phyloP scores from a whole-genome alignment of 2,797 vertebrate species.

The Steatocranus sp. region DNA sequence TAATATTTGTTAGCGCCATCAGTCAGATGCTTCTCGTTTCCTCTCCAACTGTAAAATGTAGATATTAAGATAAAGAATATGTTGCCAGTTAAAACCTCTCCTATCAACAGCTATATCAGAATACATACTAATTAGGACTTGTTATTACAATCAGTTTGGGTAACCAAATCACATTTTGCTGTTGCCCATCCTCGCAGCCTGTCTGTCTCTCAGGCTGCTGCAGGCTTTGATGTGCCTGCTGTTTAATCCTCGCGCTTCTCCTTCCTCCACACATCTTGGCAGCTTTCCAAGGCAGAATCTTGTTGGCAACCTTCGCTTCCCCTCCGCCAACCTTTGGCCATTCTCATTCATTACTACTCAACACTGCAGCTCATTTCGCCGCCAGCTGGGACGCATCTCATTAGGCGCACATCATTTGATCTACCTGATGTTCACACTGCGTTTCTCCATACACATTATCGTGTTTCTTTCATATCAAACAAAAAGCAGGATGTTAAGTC shows the following conservation, averaged over 20 bases:
- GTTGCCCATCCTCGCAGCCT: background rate
- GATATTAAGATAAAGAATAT: background rate
- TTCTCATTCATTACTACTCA: constrained; percentile 5
- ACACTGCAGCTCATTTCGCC: background rate
- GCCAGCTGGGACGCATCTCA: constrained; percentile 45
- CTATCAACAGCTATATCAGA: background rate
- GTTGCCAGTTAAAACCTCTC: background rate
- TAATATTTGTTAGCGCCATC: background rate
- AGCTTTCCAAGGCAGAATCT: constrained; percentile 13
- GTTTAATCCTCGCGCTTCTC: background rate
- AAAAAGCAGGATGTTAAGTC: background rate
- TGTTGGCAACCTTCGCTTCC: background rate
- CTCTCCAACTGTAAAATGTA: background rate
- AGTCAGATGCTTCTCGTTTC: background rate
- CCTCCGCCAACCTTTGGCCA: constrained; percentile 1
- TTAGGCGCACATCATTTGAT: constrained; percentile 38
- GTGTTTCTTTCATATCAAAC: background rate
- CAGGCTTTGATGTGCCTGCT: constrained; percentile 29
- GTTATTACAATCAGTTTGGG: background rate
- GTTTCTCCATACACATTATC: background rate
- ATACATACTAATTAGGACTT: background rate
- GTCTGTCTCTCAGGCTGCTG: background rate
- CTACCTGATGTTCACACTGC: constrained; percentile 43
- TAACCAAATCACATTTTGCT: background rate
- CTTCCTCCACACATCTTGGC: constrained; percentile 29